phyloP scores from a whole-genome alignment of 2,113 vertebrate species.

The Grammatotria lemairii region DNA sequence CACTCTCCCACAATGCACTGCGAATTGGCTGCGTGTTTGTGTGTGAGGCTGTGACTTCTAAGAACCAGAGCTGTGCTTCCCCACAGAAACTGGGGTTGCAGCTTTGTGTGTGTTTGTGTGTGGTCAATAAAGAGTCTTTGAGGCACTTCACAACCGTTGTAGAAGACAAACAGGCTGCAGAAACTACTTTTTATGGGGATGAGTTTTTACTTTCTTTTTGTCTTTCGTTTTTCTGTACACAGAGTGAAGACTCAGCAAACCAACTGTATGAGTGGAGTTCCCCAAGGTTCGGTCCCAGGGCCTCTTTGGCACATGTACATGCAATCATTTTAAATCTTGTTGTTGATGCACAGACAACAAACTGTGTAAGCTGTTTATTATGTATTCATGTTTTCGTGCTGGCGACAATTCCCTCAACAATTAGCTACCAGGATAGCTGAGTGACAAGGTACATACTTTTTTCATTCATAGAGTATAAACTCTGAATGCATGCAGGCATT shows the following conservation, averaged over 20 bases:
- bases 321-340: not conserved
- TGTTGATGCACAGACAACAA: not conserved
- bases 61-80: constrained; percentile 41
- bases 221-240: not conserved
- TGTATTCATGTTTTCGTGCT: not conserved
- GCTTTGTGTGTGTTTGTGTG: not conserved
- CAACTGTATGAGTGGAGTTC: not conserved
- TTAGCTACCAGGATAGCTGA: not conserved
- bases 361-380: not conserved
- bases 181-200: not conserved
- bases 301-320: not conserved
- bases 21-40: not conserved
- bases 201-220: not conserved
- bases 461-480: not conserved
- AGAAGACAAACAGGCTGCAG: not conserved
- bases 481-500: not conserved
- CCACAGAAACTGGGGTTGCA: not conserved
- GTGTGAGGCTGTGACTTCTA: constrained; percentile 35
- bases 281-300: not conserved
- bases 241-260: not conserved
- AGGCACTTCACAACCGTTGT: not conserved
- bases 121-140: not conserved
- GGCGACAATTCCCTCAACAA: not conserved
- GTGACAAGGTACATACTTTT: not conserved
- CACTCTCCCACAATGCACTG: constrained; percentile 37